A percentile compares a stretch with the other conserved stretches of the same genome.
Conservation (phyloP, 2,113 vertebrate genomes). For the Saguinus imperator region DNA sequence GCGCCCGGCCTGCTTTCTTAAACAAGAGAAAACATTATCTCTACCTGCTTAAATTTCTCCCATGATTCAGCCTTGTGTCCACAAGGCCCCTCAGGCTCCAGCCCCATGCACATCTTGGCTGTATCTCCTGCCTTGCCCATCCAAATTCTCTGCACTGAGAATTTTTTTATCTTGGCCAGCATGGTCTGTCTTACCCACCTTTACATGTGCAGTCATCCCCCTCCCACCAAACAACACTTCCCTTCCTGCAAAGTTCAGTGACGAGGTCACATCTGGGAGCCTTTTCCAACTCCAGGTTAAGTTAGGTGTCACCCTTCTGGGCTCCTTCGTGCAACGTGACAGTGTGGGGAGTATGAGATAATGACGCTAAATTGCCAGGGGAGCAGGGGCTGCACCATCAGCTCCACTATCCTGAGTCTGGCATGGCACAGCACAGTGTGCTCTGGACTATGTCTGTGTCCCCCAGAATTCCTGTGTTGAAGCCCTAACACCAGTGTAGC, state of each 20-base stretch:
- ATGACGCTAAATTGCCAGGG: background rate
- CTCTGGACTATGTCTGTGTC: background rate
- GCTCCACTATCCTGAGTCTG: background rate
- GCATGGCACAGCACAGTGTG: background rate
- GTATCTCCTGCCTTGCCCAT: background rate
- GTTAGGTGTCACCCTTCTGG: background rate
- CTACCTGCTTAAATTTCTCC: background rate
- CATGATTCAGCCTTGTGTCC: too few species aligned
- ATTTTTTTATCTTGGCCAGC: background rate
- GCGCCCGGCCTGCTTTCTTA: background rate
- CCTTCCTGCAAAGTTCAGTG: background rate
- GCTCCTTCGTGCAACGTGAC: background rate
- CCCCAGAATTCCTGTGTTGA: background rate
- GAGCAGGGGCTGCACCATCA: too few species aligned
- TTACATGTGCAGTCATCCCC: background rate
- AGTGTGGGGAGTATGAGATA: background rate
- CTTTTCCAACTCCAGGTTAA: background rate
- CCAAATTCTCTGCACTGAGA: too few species aligned
- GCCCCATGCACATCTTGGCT: accelerated
- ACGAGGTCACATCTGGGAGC: background rate
- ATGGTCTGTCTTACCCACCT: background rate
- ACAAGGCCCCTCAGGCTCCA: accelerated
- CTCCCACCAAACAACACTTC: background rate
- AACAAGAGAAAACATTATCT: background rate
- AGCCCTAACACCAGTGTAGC: background rate